phyloP scores from a whole-genome alignment of 2,113 vertebrate genomes.

The Leucoraja erinaceus region DNA sequence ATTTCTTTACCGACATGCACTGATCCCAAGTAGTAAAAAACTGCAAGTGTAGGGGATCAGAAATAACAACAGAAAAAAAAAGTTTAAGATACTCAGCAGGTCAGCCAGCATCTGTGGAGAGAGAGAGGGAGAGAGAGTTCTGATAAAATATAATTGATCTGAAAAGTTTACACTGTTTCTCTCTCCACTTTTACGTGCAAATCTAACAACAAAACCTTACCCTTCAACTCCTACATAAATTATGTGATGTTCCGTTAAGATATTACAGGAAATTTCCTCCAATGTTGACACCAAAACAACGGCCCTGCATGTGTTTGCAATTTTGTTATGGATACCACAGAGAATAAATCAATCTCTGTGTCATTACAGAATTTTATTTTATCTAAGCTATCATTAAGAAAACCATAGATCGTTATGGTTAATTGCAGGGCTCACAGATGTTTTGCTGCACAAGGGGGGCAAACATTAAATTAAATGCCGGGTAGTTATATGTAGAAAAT shows the following conservation, averaged over 20 bases:
- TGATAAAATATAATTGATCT: no score
- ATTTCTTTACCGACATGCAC: background rate
- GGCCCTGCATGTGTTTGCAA: background rate
- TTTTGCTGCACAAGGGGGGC: background rate
- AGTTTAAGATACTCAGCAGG: no score
- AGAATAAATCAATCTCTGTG: background rate
- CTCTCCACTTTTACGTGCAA: no score
- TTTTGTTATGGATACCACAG: background rate
- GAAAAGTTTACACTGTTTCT: no score
- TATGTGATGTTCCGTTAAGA: background rate
- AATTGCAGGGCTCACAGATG: background rate
- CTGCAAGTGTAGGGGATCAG: no score
- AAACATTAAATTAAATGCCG: background rate
- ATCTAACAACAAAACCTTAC: background rate
- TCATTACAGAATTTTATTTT: background rate
- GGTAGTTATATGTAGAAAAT: background rate
- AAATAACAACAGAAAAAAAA: no score
- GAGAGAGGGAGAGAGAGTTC: no score
- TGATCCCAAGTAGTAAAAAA: background rate
- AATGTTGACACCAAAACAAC: background rate
- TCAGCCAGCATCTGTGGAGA: no score
- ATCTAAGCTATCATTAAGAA: background rate
- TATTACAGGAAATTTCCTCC: background rate
- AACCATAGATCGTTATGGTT: background rate
- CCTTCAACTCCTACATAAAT: background rate